phyloP scores from a whole-genome alignment of 2,888 invertebrate species.

The Acronicta leporina region DNA sequence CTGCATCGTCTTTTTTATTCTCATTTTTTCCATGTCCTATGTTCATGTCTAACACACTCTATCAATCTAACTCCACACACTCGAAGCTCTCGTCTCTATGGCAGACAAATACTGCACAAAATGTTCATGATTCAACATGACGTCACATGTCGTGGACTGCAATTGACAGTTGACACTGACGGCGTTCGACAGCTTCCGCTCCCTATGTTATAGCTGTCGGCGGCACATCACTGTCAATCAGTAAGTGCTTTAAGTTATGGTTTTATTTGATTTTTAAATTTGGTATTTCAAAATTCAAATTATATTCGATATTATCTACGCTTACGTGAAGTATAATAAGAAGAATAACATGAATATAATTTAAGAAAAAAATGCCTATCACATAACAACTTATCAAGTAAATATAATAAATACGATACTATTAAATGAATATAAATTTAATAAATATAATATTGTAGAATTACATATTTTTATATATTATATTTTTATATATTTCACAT shows the following conservation, averaged over 20 bases:
- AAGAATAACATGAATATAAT: too few species aligned
- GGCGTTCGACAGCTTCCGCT: conserved; percentile 16
- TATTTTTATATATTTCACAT: too few species aligned
- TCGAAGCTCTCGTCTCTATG: not conserved
- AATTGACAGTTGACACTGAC: conserved; percentile 39
- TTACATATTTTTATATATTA: too few species aligned
- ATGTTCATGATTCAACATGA: conserved; percentile 31
- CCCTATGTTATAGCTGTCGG: conserved; percentile 15
- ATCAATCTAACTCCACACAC: not conserved
- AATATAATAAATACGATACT: too few species aligned
- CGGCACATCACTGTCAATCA: conserved; percentile 22
- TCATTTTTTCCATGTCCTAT: not conserved
- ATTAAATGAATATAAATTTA: too few species aligned
- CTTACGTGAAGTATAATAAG: too few species aligned
- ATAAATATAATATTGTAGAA: too few species aligned
- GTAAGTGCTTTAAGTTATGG: not conserved
- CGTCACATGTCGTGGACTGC: conserved; percentile 9
- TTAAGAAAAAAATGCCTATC: too few species aligned
- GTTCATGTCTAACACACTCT: too few species aligned
- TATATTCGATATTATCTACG: too few species aligned
- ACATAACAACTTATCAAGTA: too few species aligned
- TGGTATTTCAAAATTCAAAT: too few species aligned
- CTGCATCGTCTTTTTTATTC: not conserved
- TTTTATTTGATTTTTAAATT: not conserved
- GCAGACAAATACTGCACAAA: conserved; percentile 14